Conservation (phyloP, 1,140 invertebrate species). For the Belonocnema kinseyi region DNA sequence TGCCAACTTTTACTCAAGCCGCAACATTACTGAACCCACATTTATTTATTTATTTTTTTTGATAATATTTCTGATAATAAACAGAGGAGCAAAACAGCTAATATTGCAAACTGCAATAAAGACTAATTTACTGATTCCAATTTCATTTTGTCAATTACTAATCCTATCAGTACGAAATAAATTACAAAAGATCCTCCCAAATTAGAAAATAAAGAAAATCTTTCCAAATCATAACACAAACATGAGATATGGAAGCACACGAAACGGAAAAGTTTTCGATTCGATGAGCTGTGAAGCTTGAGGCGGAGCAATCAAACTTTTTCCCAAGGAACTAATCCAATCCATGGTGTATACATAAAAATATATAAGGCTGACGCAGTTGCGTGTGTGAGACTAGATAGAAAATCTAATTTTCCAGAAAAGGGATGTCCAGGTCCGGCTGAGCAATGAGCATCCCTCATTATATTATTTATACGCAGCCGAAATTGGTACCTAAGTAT, state of each 20-base stretch:
- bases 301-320: slow-evolving; percentile 4
- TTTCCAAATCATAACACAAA: slow-evolving; percentile 16
- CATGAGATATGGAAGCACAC: not conserved
- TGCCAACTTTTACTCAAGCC: no score
- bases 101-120: no score
- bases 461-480: slow-evolving; percentile 71
- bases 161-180: not conserved
- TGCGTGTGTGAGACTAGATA: slow-evolving; percentile 55
- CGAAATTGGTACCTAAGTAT: slow-evolving; percentile 71
- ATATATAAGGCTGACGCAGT: not conserved
- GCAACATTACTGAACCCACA: no score
- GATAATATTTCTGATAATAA: no score
- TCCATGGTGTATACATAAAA: not conserved
- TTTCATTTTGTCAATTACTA: no score
- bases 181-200: not conserved
- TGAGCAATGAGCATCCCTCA: slow-evolving; percentile 64
- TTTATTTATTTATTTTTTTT: no score
- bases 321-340: not conserved
- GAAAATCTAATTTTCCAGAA: slow-evolving; percentile 70
- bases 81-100: no score
- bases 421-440: slow-evolving; percentile 56
- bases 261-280: slow-evolving; percentile 16
- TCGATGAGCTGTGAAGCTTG: slow-evolving; percentile 6
- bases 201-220: not conserved
- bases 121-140: no score